phyloP scores from a whole-genome alignment of 2,797 vertebrate genomes.

The Microctenopoma steveboyesi region DNA sequence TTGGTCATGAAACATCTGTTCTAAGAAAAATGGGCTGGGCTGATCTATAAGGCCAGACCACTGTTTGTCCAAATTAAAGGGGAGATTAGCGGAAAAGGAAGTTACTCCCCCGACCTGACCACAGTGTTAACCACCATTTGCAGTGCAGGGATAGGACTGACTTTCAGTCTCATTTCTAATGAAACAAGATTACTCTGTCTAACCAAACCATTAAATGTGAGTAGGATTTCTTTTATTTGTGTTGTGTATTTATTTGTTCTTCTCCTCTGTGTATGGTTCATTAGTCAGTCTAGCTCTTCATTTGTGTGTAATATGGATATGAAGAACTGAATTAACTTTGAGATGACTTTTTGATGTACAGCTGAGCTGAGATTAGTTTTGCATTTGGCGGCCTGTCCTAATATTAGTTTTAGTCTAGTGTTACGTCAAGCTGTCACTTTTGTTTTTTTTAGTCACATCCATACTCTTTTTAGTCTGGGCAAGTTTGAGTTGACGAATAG shows the following conservation, averaged over 20 bases:
- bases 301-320: neutral
- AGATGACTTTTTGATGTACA: no score
- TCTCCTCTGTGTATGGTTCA: no score
- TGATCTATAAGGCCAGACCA: neutral
- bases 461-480: no score
- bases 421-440: no score
- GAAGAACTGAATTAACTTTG: no score
- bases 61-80: conserved; percentile 39
- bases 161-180: conserved; percentile 11
- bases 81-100: conserved; percentile 35
- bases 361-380: no score
- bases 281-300: no score
- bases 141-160: neutral
- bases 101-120: conserved; percentile 20
- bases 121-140: conserved; percentile 26
- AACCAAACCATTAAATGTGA: conserved; percentile 8
- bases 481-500: no score
- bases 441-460: no score
- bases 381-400: no score
- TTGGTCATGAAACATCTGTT: conserved; percentile 4
- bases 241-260: no score
- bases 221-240: neutral
- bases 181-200: neutral
- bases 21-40: conserved; percentile 1
- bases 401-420: no score